Evolutionary conservation across 30 jellyfish, hydroid and myxozoan genomes (phyloP), one percentile per base, ranked within the genome.

Genomic region (Calvadosia cruxmelitensis): DNA sequence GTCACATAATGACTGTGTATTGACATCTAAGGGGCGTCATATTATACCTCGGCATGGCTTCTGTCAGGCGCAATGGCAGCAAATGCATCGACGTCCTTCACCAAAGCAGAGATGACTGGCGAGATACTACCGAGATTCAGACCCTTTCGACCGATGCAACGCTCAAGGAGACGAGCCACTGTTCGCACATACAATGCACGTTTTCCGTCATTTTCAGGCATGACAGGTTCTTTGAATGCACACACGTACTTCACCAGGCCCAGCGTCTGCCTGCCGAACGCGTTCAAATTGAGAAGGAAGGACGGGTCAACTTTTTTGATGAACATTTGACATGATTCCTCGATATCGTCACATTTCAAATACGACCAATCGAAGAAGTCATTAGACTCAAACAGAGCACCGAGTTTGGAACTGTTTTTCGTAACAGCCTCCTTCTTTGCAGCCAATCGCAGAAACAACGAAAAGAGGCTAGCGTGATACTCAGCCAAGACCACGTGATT

Each of bases 31-130:
- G n/a, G n/a, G n/a, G n/a, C n/a, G n/a, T n/a, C n/a, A n/a, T n/a
- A n/a, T n/a, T n/a, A n/a, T 42, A 42, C 57, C 57, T 42, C 57
- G 57, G 10, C 57, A 42, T 42, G 57, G 57, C 57, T 42, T 10
- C 15, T 5, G 10, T 10, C 10, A 5, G 57, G 57, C 10, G 57
- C 57, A 42, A 20, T 20, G 20, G 10, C 20, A 10, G 57, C 57
- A 42, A 42, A 42, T 20, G 10, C 57, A 42, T 42, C 57, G 57
- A 42, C 57, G 20, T 42, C 57, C 10, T 42, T 10, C 10, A 42
- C 15, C 20, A 42, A 20, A 42, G 57, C 57, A 5, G 57, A 5
- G 10, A 42, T 20, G 20, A 42, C 20, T 42, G 57, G 57, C 20
- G 57, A 5, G 57, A 42, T 20, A 42, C 15, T 42, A 42, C 15